Evolutionary conservation across 23 tunicate genomes (phyloP), one percentile per base, ranked within the genome.

Genomic region (Styela clava): DNA sequence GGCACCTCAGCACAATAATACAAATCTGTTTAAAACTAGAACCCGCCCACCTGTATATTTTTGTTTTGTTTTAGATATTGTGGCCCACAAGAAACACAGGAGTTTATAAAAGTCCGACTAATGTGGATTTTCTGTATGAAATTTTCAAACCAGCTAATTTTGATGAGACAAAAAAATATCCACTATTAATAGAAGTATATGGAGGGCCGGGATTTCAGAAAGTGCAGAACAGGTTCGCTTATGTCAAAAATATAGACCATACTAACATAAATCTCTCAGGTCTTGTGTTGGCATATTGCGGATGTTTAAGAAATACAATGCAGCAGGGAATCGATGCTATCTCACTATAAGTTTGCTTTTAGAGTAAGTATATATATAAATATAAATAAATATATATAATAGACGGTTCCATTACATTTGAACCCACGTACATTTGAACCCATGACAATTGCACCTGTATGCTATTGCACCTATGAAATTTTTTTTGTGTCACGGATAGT

Each of bases 121-220:
- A 84, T 2, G 62, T 86, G 31, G 74, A 68, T 31, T 77, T 90
- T 72, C 51, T 90, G 21, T 95, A 82, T 70, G 97, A 95, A 68
- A 44, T 90, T 68, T 86, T 71, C 63, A 82, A 83, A 52, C 99
- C 99, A 0, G 64, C 61, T 2, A 90, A 86, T 56, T 95, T 95
- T 69, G 89, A 90, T 74, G 37, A 35, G 1, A 35, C 44, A 68
- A 90, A 90, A 74, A 69, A 79, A 85, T 95, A 95, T 79, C 96
- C 99, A 0, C 74, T 95, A 56, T 72, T 95, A 12, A 86, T 95
- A 12, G 99, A 95, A 56, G 99, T 95, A 7, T 95, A 95, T 52
- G 99, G 94, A 23, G 99, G 99, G 1, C 96, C 99, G 20, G 99
- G 94, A 1, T 95, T 69, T 52, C 99, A 95, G 31, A 95, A 95